Conservation (phyloP, 2,888 invertebrate genomes). For the Orthonevra nobilis region DNA sequence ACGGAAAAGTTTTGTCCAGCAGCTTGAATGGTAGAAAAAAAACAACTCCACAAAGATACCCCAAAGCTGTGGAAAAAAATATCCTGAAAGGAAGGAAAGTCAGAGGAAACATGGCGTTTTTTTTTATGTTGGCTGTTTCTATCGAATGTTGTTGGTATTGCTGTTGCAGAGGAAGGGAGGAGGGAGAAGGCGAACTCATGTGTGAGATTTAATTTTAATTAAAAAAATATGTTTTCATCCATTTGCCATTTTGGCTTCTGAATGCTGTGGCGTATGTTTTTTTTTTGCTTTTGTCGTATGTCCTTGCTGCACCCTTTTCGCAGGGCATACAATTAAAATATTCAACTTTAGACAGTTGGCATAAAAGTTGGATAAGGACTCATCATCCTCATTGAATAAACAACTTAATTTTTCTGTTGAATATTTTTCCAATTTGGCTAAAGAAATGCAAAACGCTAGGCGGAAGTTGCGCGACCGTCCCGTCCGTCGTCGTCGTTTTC, state of each 20-base stretch:
- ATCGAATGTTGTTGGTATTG: no score
- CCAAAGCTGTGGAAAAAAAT: no score
- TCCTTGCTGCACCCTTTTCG: slow-evolving; percentile 57
- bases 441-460: slow-evolving; percentile 55
- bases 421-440: slow-evolving; percentile 68
- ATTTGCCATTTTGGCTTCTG: slow-evolving; percentile 49
- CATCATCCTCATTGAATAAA: slow-evolving; percentile 71
- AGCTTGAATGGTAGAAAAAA: no score
- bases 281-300: slow-evolving; percentile 37
- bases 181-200: slow-evolving; percentile 68
- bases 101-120: no score
- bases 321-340: slow-evolving; percentile 64
- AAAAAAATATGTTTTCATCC: slow-evolving; percentile 66
- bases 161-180: no score
- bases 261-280: slow-evolving; percentile 25
- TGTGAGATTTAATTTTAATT: slow-evolving; percentile 70
- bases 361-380: slow-evolving; percentile 70
- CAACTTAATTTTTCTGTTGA: slow-evolving; percentile 70
- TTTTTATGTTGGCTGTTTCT: no score
- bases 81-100: no score
- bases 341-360: slow-evolving; percentile 69
- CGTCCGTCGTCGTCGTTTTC: slow-evolving; percentile 1
- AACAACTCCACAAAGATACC: no score
- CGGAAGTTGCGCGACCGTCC: slow-evolving; percentile 29
- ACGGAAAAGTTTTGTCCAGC: no score